phyloP scores from a whole-genome alignment of 1,140 invertebrate species.

The Limonius californicus region DNA sequence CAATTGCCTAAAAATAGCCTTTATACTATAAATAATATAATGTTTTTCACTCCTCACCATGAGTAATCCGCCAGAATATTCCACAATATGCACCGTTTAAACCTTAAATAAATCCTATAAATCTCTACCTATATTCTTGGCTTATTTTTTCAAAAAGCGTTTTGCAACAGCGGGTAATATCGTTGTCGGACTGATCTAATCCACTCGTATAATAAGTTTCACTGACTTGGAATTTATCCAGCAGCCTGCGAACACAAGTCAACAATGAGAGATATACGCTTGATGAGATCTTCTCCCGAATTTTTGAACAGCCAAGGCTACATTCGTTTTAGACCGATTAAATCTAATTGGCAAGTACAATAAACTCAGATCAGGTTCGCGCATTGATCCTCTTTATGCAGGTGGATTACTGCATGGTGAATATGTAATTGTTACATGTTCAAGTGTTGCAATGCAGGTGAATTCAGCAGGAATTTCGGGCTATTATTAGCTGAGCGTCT shows the following conservation, averaged over 20 bases:
- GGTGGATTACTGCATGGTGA: too few relatives aligned
- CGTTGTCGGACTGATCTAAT: neutral
- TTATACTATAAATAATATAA: constrained; percentile 3
- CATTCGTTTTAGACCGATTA: too few relatives aligned
- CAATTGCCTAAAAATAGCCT: neutral
- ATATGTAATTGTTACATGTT: too few relatives aligned
- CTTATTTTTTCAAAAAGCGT: neutral
- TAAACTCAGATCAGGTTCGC: too few relatives aligned
- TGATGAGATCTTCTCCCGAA: too few relatives aligned
- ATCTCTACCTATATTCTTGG: neutral
- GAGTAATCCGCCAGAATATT: constrained; percentile 8
- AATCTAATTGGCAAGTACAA: too few relatives aligned
- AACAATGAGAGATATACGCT: neutral
- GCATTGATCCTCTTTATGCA: too few relatives aligned
- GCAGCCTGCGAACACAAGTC: neutral
- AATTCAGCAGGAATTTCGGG: too few relatives aligned
- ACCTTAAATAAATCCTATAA: too few relatives aligned
- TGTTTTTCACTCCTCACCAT: constrained; percentile 5
- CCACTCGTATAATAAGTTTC: neutral
- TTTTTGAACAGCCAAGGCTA: too few relatives aligned
- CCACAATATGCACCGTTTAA: neutral
- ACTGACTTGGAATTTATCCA: neutral
- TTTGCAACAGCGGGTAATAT: neutral
- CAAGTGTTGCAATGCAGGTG: too few relatives aligned
- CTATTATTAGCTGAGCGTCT: too few relatives aligned